Base-by-base conservation (phyloP, 2,113 vertebrate genomes). In the Equus przewalskii region DNA sequence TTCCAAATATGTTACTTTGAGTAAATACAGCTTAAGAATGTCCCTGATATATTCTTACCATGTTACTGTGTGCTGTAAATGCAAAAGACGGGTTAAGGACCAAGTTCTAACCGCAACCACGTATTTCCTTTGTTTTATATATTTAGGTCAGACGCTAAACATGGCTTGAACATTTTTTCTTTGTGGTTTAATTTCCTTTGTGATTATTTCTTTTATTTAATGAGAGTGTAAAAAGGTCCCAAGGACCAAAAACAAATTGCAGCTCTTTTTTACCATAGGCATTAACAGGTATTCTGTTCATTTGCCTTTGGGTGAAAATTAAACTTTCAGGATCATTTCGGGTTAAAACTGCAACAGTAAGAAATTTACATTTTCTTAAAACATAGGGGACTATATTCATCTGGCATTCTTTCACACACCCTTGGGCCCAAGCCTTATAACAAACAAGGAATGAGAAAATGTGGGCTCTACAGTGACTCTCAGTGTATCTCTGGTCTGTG, bases 171-270 rank as follows among this genome's bases (percentile, higher is more conserved):
- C 58, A n/a, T 94, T 96, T 81, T 97, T 94, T 96, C 91, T 96
- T 94, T 96, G 92, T 95, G 88, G 92, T 93, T 98, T 98, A 97
- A 97, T 98, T 97, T 98, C 87, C 95, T 97, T 97, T 97, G 86
- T 94, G 82, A 97, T 96, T 94, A 96, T 79, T 97, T 86, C 49
- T 96, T 96, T 97, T 95, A 94, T 94, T 97, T 97, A 97, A 96
- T 60, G 46, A 49, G 19, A 84, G 65, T 79, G 86, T 97, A 94
- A 95, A 97, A 95, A 89, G 96, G 87, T 97, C 91, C 80, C 69
- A 97, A 94, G 82, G 51, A 96, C 86, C 51, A 44, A 93, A 97
- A 96, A 96, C 86, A 97, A 96, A 95, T 94, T 92, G 91, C 69
- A 87, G 64, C 24, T 89, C 44, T 0, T 83, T 96, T 96, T 84